Evolutionary conservation across 2,888 invertebrate species (phyloP), one percentile per base, ranked within the genome.

Genomic region (Gymnocheta viridis): DNA sequence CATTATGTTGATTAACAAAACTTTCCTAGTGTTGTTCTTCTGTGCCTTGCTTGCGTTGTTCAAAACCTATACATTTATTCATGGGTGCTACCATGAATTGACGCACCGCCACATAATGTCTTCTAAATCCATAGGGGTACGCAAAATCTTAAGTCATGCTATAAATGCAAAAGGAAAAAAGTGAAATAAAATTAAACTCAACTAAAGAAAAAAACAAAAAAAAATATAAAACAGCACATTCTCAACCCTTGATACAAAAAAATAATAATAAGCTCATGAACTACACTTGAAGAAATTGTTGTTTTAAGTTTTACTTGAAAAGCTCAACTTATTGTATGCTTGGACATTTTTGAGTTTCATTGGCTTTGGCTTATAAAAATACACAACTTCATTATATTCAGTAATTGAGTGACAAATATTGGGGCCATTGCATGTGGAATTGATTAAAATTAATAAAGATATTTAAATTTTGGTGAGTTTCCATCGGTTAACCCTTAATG

Each of bases 1-100:
- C 91, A 91, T 90, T 91, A 90, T 88, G 88, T 88, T 90, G 90
- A 90, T 90, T 90, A 91, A 90, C 78, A 81, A 84, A 81, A 62
- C 67, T 64, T 84, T 73, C n/a, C 41, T 62, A 41, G 62, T 78
- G 27, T 86, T 82, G 72, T 69, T 24, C 9, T 38, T 64, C 32
- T 12, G n/a, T 72, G 35, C 47, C 58, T 32, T 78, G 51, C 67
- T 60, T 72, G 35, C 47, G 64, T 32, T 78, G 51, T 72, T 60
- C 17, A 51, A 56, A 67, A 66, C 49, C 49, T 51, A 38, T 74
- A 69, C 14, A 70, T 70, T 66, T 58, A 27, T 62, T 67, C 72
- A 54, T 82, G 74, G 82, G 76, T 86, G 81, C 85, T 82, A 49
- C 70, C 74, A 66, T 60, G 67, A 38, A 47, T 73, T 80, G 66